Conservation (phyloP, 1,140 invertebrate species). For the Papilio dardanus region DNA sequence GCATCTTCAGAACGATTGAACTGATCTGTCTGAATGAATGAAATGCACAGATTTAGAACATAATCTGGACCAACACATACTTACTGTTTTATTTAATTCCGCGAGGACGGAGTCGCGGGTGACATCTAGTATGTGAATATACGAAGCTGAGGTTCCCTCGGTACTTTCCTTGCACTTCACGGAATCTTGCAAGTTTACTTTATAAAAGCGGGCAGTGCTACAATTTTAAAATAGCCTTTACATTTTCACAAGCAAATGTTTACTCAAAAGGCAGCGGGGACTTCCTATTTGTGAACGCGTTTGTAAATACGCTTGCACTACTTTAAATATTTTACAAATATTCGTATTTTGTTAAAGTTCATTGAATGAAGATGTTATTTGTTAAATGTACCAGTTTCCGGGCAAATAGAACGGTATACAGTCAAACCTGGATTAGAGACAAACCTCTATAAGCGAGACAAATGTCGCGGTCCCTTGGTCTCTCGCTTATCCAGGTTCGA, state of each 20-base stretch:
- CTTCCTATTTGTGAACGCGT: slow-evolving; percentile 29
- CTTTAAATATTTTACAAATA: slow-evolving; percentile 36
- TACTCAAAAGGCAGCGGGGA: slow-evolving; percentile 37
- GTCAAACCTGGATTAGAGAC: too few species aligned
- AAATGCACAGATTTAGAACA: too few species aligned
- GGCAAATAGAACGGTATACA: background rate
- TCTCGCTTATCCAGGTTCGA: too few species aligned
- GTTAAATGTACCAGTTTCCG: background rate
- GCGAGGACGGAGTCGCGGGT: too few species aligned
- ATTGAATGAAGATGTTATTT: background rate
- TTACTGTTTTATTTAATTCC: too few species aligned
- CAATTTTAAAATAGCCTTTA: slow-evolving; percentile 62
- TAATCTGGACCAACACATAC: too few species aligned
- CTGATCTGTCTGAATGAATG: too few species aligned
- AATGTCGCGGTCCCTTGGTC: too few species aligned
- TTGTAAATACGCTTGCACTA: slow-evolving; percentile 18
- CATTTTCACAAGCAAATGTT: slow-evolving; percentile 59
- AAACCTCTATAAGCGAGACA: too few species aligned
- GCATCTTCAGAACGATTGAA: too few species aligned
- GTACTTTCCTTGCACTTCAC: background rate
- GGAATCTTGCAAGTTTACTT: slow-evolving; percentile 36
- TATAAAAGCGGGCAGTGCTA: slow-evolving; percentile 44
- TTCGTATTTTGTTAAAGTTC: slow-evolving; percentile 11
- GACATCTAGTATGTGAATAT: background rate
- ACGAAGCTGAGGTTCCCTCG: background rate